Evolutionary conservation across 2,113 vertebrate species (phyloP), one percentile per base, ranked within the genome.

Genomic region (Seriola rivoliana): DNA sequence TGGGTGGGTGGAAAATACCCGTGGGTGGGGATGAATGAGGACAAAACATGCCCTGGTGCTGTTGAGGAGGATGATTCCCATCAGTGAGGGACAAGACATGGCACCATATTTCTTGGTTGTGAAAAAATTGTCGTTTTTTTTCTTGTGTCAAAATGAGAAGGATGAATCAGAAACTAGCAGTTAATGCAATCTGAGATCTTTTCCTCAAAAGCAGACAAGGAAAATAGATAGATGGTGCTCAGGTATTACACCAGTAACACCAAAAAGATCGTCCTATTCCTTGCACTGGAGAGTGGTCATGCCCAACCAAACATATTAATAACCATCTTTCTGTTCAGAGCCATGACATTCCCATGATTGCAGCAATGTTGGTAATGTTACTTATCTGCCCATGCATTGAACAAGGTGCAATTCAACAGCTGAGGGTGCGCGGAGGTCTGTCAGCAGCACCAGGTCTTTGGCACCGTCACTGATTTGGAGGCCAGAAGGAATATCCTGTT

Each of bases 391-490:
- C 12, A 23, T 32, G 10, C 12, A 36, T 32, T 68, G 58, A 16
- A 59, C 25, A 44, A 68, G 55, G n/a, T 76, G 38, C 23, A 75
- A 19, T 34, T 71, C 11, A 42, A 48, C 80, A 81, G 66, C 52
- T 78, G 68, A 58, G 42, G 32, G 5, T 71, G n/a, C 38, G 40
- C 59, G 59, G 58, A 67, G 23, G 21, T 62, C 57, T 79, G 29
- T 29, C 78, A 57, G 59, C 9, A 72, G 62, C 3, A 3, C 59
- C 65, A 16, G 64, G 55, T 70, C 85, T 68, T 71, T 75, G 71
- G 84, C 81, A 60, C 59, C 7, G 4, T 74, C 12, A 13, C 44
- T 68, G 75, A 75, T 42, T 68, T 42, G 62, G 34, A 54, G 5
- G 11, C 2, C 11, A 38, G 23, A 14, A 5, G 40, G 40, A 42